phyloP scores from a whole-genome alignment of 2,113 vertebrate species.

The Uria aalge region DNA sequence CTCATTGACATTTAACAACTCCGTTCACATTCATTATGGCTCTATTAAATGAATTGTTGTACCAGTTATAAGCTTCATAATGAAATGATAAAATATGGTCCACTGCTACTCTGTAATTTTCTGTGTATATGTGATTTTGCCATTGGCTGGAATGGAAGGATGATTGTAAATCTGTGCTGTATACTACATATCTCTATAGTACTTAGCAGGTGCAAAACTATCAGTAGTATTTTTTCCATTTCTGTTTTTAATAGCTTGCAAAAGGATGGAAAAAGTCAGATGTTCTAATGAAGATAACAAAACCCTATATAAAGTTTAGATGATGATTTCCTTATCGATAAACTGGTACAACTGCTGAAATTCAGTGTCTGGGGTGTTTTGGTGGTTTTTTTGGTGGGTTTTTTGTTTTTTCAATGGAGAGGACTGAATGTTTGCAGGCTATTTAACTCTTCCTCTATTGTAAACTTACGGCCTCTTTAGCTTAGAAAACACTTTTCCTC shows the following conservation, averaged over 20 bases:
- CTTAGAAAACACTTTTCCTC: background rate
- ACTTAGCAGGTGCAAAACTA: background rate
- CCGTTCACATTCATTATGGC: background rate
- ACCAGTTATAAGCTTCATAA: background rate
- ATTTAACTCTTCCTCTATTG: background rate
- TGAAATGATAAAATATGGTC: background rate
- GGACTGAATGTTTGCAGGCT: background rate
- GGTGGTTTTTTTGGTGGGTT: no score
- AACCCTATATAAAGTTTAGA: background rate
- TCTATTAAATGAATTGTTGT: background rate
- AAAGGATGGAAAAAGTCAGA: background rate
- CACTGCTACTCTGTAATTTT: background rate
- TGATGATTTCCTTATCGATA: background rate
- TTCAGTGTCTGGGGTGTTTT: background rate
- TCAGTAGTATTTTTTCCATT: background rate
- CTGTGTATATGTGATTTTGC: background rate
- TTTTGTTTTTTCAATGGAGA: accelerated
- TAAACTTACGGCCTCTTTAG: background rate
- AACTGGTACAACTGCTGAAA: background rate
- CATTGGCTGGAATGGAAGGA: background rate
- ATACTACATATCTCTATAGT: accelerated
- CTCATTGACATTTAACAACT: background rate
- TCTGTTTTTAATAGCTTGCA: background rate
- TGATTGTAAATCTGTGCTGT: background rate
- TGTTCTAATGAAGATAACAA: background rate